Conservation (phyloP, 2,888 invertebrate species). For the Labia minor region DNA sequence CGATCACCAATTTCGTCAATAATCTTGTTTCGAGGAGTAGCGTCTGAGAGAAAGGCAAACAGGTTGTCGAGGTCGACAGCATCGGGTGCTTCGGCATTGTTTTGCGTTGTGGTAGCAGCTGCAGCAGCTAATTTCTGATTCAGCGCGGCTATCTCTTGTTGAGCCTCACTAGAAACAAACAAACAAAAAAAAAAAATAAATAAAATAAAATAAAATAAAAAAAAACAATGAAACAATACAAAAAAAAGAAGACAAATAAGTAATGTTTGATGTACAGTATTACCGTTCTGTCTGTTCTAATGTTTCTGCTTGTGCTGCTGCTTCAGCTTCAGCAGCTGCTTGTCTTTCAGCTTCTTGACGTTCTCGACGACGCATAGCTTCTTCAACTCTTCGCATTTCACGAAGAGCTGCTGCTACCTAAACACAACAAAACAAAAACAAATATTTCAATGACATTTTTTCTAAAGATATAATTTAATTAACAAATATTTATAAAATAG, state of each 20-base stretch:
- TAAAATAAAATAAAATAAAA: background rate
- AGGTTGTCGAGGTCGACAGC: slow-evolving; percentile 80
- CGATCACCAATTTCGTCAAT: slow-evolving; percentile 75
- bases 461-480: background rate
- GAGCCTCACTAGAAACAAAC: slow-evolving; percentile 46
- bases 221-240: background rate
- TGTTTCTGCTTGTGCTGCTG: slow-evolving; percentile 28
- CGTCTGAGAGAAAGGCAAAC: slow-evolving; percentile 80
- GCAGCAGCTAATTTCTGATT: slow-evolving; percentile 46
- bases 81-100: slow-evolving; percentile 36
- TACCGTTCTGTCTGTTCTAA: slow-evolving; percentile 32
- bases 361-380: slow-evolving; percentile 72
- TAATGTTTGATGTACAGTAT: slow-evolving; percentile 8
- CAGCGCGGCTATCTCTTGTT: slow-evolving; percentile 58
- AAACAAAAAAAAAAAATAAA: background rate
- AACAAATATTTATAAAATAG: background rate
- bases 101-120: slow-evolving; percentile 31
- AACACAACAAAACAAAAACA: slow-evolving; percentile 21
- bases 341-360: slow-evolving; percentile 58
- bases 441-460: background rate
- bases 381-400: slow-evolving; percentile 77
- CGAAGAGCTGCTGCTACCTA: slow-evolving; percentile 66
- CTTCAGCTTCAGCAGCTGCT: slow-evolving; percentile 41
- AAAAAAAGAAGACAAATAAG: background rate
- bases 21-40: slow-evolving; percentile 51